Evolutionary conservation across 1,140 invertebrate genomes (phyloP).

Genomic region (Lordiphosa stackelbergi): DNA sequence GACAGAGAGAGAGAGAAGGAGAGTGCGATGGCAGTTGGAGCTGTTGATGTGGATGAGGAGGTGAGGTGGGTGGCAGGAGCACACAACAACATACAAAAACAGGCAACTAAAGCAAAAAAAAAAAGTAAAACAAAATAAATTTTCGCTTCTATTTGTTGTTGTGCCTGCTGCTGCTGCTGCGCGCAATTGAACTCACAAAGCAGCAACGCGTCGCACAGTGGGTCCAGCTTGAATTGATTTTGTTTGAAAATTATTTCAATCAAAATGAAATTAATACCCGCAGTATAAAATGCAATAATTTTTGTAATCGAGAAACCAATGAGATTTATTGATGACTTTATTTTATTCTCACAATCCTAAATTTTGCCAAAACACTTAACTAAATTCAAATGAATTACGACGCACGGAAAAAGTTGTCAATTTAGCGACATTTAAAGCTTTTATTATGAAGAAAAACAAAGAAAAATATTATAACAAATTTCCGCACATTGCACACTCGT

Average conservation of each 20-base stretch:
- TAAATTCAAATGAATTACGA: too few species aligned
- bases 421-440: too few species aligned
- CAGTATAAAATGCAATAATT: too few species aligned
- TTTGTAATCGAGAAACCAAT: too few species aligned
- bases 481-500: too few species aligned
- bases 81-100: conserved; percentile 27
- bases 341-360: too few species aligned
- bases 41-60: conserved; percentile 3
- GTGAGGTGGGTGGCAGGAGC: conserved; percentile 11
- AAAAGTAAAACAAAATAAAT: conserved; percentile 54
- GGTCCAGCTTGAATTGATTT: background rate
- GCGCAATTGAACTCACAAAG: conserved; percentile 64
- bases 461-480: too few species aligned
- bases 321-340: too few species aligned
- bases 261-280: too few species aligned
- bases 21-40: conserved; percentile 10
- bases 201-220: conserved; percentile 25
- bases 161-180: conserved; percentile 39
- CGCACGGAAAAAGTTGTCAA: too few species aligned
- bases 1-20: conserved; percentile 21
- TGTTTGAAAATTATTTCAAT: background rate
- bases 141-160: conserved; percentile 24
- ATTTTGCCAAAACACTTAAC: too few species aligned
- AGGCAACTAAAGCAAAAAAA: conserved; percentile 33
- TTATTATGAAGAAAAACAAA: too few species aligned